phyloP scores from a whole-genome alignment of 2,113 vertebrate genomes.

The Leucoraja erinaceus region DNA sequence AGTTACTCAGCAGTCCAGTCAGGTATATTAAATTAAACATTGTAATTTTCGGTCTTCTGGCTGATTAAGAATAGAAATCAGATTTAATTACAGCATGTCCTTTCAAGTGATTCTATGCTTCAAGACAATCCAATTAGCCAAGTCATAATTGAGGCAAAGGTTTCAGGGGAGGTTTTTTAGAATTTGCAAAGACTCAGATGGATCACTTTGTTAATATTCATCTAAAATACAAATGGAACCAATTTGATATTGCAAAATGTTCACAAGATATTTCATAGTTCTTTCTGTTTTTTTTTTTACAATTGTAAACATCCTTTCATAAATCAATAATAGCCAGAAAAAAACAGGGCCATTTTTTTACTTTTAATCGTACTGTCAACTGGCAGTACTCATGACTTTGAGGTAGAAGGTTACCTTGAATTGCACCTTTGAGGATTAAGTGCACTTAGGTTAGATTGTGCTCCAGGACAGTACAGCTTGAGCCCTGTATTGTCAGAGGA shows the following conservation, averaged over 20 bases:
- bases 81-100: constrained; percentile 11
- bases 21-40: constrained; percentile 32
- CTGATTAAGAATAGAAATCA: constrained; percentile 26
- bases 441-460: no score
- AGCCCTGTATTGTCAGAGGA: no score
- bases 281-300: background rate
- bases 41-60: background rate
- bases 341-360: background rate
- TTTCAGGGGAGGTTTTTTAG: constrained; percentile 8
- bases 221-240: background rate
- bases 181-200: constrained; percentile 1
- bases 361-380: no score
- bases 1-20: background rate
- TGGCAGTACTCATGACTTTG: background rate
- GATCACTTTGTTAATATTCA: background rate
- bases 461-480: no score
- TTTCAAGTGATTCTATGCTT: constrained; percentile 20
- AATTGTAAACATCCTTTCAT: background rate
- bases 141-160: constrained; percentile 25
- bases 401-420: no score
- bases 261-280: background rate
- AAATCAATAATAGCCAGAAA: background rate
- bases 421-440: no score
- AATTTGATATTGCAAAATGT: background rate
- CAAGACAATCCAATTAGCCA: constrained; percentile 34